phyloP scores from a whole-genome alignment of 2,113 vertebrate genomes.

The Corynorhinus townsendii region DNA sequence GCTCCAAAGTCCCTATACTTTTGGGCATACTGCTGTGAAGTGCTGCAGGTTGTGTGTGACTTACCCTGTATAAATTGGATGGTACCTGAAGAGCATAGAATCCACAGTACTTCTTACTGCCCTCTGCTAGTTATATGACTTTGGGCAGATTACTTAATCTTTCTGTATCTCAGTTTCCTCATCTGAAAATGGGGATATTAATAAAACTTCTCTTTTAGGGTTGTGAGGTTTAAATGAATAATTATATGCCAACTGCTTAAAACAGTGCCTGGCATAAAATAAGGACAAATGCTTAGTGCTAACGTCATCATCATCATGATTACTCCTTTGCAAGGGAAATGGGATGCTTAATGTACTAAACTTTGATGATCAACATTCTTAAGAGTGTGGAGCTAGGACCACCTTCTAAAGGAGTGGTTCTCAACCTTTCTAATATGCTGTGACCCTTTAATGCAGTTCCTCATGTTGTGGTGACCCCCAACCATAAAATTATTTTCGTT shows the following conservation, averaged over 20 bases:
- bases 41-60: background rate
- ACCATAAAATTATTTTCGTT: too few species aligned
- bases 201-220: constrained; percentile 2
- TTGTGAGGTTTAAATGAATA: background rate
- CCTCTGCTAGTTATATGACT: background rate
- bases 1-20: background rate
- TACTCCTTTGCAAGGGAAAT: background rate
- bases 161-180: background rate
- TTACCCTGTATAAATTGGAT: background rate
- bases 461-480: too few species aligned
- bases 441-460: too few species aligned
- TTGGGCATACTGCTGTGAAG: background rate
- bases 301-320: background rate
- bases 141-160: background rate
- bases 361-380: background rate
- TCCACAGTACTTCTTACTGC: background rate
- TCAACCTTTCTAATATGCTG: too few species aligned
- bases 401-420: background rate
- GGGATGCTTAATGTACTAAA: background rate
- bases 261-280: background rate
- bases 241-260: background rate
- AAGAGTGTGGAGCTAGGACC: background rate
- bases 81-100: background rate
- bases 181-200: background rate
- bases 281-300: background rate